Evolutionary conservation across 37 sponge, comb jelly and placozoan species (phyloP).

Genomic region (Chondrosia reniformis): DNA sequence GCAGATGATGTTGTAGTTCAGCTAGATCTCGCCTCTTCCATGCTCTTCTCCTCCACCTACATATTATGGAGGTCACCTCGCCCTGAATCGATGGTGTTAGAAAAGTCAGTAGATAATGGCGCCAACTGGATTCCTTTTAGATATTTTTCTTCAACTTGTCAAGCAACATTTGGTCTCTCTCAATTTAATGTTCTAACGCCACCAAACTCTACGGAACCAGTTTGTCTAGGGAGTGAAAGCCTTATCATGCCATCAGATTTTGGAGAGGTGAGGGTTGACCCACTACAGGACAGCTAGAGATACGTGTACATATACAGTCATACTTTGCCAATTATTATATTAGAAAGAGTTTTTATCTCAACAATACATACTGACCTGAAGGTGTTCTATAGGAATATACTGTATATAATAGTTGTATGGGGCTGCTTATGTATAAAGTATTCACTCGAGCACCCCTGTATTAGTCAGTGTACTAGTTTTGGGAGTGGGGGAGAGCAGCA

Average conservation of each 20-base stretch:
- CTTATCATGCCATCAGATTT: background rate
- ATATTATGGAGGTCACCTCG: conserved; percentile 41
- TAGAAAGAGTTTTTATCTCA: too few relatives aligned
- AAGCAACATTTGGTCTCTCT: conserved; percentile 11
- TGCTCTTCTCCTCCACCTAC: conserved; percentile 42
- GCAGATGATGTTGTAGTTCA: conserved; percentile 18
- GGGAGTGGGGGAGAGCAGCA: too few relatives aligned
- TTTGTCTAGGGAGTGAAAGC: background rate
- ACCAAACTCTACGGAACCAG: background rate
- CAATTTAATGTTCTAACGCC: background rate
- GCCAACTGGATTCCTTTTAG: conserved; percentile 56
- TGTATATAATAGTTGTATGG: too few relatives aligned
- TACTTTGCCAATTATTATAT: too few relatives aligned
- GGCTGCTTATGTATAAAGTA: too few relatives aligned
- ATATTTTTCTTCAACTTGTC: conserved; percentile 52
- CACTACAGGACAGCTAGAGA: background rate
- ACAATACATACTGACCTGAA: too few relatives aligned
- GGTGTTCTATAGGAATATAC: too few relatives aligned
- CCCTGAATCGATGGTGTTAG: conserved; percentile 59
- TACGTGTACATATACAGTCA: background rate
- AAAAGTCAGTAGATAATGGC: conserved; percentile 55
- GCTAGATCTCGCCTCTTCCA: conserved; percentile 44
- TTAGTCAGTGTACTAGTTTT: too few relatives aligned
- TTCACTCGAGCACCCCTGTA: too few relatives aligned
- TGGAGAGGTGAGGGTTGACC: background rate